Percentiles rank a stretch among this genome's conserved stretches.
Conservation (phyloP, 2,113 vertebrate genomes). For the Plotosus lineatus region DNA sequence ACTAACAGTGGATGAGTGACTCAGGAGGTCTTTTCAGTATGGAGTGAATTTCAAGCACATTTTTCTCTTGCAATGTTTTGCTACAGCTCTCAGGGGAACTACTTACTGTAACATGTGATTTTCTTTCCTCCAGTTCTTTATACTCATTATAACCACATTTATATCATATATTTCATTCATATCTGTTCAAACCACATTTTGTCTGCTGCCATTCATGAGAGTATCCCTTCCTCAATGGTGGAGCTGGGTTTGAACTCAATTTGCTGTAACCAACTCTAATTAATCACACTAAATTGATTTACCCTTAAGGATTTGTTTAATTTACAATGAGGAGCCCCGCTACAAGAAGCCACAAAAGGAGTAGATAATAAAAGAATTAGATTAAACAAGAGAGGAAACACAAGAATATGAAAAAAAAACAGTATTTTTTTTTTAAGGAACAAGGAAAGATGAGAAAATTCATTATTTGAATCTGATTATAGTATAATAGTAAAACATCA, state of each 20-base stretch:
- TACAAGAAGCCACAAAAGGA: slow-evolving; percentile 9
- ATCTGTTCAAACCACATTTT: slow-evolving; percentile 1
- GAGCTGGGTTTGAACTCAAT: neutral
- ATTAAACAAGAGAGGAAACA: neutral
- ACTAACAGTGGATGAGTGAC: slow-evolving; percentile 15
- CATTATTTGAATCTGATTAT: neutral
- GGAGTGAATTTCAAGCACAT: neutral
- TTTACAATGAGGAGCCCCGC: neutral
- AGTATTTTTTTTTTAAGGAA: neutral
- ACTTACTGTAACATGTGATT: neutral
- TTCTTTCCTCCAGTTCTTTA: neutral
- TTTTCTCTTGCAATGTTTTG: neutral
- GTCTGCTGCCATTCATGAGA: neutral
- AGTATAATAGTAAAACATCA: neutral
- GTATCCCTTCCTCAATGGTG: neutral
- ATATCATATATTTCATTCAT: neutral
- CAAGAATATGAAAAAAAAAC: neutral
- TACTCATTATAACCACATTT: neutral
- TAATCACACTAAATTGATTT: slow-evolving; percentile 33
- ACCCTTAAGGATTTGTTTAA: slow-evolving; percentile 12
- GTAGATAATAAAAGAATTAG: neutral
- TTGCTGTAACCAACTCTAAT: slow-evolving; percentile 22
- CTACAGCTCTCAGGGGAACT: neutral
- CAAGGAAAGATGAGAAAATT: neutral
- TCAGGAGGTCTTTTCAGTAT: neutral